Evolutionary conservation across 2,888 invertebrate species (phyloP).

Genomic region (Micropterix aruncella): DNA sequence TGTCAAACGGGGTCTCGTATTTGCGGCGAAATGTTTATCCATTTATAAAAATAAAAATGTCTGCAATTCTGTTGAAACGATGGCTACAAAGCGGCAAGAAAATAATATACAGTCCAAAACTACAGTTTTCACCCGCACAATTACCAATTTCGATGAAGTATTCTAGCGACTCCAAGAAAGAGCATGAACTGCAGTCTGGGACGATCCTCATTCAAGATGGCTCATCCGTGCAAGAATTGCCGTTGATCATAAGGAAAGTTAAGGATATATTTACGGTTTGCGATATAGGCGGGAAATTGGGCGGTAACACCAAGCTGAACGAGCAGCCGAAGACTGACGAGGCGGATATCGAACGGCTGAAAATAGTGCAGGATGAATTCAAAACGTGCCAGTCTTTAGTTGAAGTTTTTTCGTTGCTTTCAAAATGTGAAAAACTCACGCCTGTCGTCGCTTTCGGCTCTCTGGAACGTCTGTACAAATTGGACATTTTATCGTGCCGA

Average conservation of each 20-base stretch:
- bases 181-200: conserved; percentile 24
- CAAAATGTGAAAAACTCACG: conserved; percentile 35
- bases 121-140: not conserved
- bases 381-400: conserved; percentile 27
- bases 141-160: not conserved
- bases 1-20: too few species aligned
- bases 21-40: too few species aligned
- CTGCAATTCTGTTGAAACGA: not conserved
- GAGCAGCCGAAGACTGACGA: conserved; percentile 12
- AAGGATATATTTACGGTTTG: conserved; percentile 24
- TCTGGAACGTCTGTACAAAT: conserved; percentile 31
- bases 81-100: not conserved
- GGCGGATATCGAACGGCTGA: conserved; percentile 22
- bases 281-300: conserved; percentile 14
- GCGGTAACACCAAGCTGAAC: conserved; percentile 15
- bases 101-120: not conserved
- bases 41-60: too few species aligned
- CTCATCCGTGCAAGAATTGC: conserved; percentile 50
- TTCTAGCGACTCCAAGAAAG: conserved; percentile 5
- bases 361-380: conserved; percentile 32
- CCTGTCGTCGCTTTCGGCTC: conserved; percentile 36
- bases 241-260: conserved; percentile 42
- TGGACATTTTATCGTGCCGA: conserved; percentile 18
- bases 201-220: conserved; percentile 53
- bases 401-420: conserved; percentile 31